Evolutionary conservation across 2,797 vertebrate species (phyloP).

Genomic region (Oryzias sinensis): DNA sequence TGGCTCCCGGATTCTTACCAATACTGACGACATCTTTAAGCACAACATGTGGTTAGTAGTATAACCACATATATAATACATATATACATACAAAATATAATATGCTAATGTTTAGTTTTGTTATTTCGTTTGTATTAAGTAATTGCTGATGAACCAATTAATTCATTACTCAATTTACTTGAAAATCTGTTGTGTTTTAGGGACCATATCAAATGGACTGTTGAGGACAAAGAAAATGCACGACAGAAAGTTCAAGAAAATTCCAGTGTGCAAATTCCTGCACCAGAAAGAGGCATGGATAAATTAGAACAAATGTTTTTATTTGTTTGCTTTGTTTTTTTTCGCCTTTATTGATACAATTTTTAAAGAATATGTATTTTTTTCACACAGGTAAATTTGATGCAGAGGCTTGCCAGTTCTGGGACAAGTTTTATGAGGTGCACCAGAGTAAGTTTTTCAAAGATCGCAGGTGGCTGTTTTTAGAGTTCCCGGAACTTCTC

Average conservation of each 20-base stretch:
- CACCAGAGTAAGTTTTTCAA: slow-evolving; percentile 93
- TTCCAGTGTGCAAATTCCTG: slow-evolving; percentile 75
- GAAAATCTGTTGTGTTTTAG: slow-evolving; percentile 55
- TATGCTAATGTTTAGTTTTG: neutral
- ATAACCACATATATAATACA: neutral
- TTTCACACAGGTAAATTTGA: slow-evolving; percentile 81
- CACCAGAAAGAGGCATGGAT: slow-evolving; percentile 81
- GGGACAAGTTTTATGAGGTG: slow-evolving; percentile 88
- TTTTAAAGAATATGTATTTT: slow-evolving; percentile 3
- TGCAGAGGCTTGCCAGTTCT: slow-evolving; percentile 83
- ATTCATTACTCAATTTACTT: slow-evolving; percentile 9
- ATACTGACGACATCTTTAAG: slow-evolving; percentile 76
- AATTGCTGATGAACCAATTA: neutral
- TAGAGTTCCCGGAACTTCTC: slow-evolving; percentile 92
- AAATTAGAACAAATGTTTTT: neutral
- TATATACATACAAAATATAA: too few species aligned
- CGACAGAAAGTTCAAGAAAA: slow-evolving; percentile 83
- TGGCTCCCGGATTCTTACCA: slow-evolving; percentile 86
- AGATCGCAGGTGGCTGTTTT: slow-evolving; percentile 86
- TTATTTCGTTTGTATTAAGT: neutral
- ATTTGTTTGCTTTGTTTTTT: neutral
- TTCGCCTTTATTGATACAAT: too few species aligned
- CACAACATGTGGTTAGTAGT: slow-evolving; percentile 79
- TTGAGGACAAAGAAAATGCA: slow-evolving; percentile 82
- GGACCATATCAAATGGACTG: slow-evolving; percentile 93